phyloP scores from a whole-genome alignment of 2,888 invertebrate species.

The Ceramica pisi region DNA sequence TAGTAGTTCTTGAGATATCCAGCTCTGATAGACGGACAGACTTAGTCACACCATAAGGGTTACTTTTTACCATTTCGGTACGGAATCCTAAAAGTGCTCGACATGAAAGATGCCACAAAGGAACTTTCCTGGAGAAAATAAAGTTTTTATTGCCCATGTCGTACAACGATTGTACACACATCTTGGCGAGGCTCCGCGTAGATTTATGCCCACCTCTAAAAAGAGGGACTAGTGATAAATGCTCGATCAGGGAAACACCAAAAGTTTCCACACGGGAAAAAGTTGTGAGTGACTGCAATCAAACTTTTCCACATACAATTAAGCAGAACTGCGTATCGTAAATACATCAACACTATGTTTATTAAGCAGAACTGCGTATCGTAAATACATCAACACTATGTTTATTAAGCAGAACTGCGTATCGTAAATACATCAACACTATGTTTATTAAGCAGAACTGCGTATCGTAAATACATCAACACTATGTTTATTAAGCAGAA shows the following conservation, averaged over 20 bases:
- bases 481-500: neutral
- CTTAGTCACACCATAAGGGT: too few relatives aligned
- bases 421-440: constrained; percentile 4
- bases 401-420: neutral
- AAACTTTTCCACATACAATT: constrained; percentile 29
- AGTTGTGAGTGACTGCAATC: constrained; percentile 50
- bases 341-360: too few relatives aligned
- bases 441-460: neutral
- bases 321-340: neutral
- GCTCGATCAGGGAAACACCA: neutral
- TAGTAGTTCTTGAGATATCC: too few relatives aligned
- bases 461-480: constrained; percentile 2
- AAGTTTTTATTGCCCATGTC: constrained; percentile 19
- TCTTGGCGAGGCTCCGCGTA: neutral
- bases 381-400: neutral
- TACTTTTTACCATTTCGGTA: too few relatives aligned
- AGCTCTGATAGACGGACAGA: too few relatives aligned
- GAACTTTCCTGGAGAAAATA: neutral
- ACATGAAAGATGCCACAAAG: neutral
- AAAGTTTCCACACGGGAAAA: constrained; percentile 28
- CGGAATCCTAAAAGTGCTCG: too few relatives aligned
- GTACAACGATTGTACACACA: neutral
- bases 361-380: neutral
- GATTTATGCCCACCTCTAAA: constrained; percentile 21
- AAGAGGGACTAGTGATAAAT: constrained; percentile 31